Base-by-base conservation (phyloP, 2,888 invertebrate species). In the Eupithecia inturbata region DNA sequence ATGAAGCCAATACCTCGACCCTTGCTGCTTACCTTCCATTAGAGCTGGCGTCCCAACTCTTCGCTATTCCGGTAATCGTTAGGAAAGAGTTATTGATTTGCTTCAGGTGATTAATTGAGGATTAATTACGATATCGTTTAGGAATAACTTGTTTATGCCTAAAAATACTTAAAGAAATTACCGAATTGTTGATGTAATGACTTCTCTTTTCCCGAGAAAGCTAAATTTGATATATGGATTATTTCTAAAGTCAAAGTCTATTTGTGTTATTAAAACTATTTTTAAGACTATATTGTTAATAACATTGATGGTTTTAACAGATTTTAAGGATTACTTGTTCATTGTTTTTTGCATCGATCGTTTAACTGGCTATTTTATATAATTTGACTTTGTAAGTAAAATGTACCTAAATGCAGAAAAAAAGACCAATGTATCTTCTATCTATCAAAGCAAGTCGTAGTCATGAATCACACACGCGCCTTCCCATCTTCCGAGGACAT, bases 121-220 rank as follows among this genome's bases (percentile, higher is more conserved):
- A 89, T 92, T 94, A 93, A 94, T 94, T 91, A 91, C 93, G 85
- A 84, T 84, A 90, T 89, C 94, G 92, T 87, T 94, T 93, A 94
- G 90, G 89, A 83, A 85, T 87, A 87, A 83, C 75, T 85, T 84
- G 85, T 87, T 86, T 82, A 86, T 87, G 79, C 72, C 78, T 76
- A 82, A 83, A 81, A 82, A 79, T 82, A 81, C 73, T 66, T 71
- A 14, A 36, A 39, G n/a, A 36, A 39, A 67, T 67, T 74, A 57
- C 60, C 71, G 74, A 74, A 28, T 39, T 69, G 63, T 45, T 71
- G 53, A 67, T 53, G 49, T 53, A 53, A 53, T 67, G 41, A 49
- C 33, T 60, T 57, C 22, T 26, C 53, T 12, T 12, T 22, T 53
- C 53, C 53, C 12, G 12, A 53, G 28, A 31, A 62, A 62, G 6